These are phyloP conservation scores for Leptogaster cylindrica DNA, from an alignment of 2,888 invertebrate genomes.

Conservation along the genomic window DNA sequence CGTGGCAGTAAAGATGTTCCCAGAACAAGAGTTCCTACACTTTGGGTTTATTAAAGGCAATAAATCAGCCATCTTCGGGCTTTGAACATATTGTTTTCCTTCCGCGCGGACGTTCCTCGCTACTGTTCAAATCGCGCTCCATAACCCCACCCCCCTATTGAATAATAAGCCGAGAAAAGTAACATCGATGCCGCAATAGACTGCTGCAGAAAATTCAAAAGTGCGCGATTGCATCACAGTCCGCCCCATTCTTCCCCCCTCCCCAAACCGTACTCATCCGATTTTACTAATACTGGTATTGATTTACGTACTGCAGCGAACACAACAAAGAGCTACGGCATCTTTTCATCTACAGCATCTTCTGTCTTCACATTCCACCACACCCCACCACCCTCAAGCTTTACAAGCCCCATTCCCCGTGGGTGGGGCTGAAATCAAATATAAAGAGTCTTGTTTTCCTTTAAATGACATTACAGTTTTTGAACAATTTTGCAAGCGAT, in stretches of 20 bases:
- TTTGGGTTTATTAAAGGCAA: slow-evolving; percentile 44
- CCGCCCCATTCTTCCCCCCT: too few relatives aligned
- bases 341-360: slow-evolving; percentile 4
- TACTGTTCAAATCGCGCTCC: background rate
- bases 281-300: slow-evolving; percentile 7
- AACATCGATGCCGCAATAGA: too few relatives aligned
- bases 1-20: slow-evolving; percentile 42
- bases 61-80: slow-evolving; percentile 38
- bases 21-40: slow-evolving; percentile 42
- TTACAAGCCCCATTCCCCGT: background rate
- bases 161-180: slow-evolving; percentile 14
- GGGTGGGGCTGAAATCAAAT: slow-evolving; percentile 13
- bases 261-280: too few relatives aligned
- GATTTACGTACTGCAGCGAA: slow-evolving; percentile 29
- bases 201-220: too few relatives aligned
- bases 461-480: background rate
- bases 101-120: background rate
- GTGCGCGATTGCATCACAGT: too few relatives aligned
- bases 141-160: background rate
- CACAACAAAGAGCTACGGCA: background rate
- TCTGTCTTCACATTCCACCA: background rate
- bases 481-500: background rate
- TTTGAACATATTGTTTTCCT: slow-evolving; percentile 29
- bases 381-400: background rate
- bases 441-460: background rate